Evolutionary conservation across 2,113 vertebrate species (phyloP).

Genomic region (Columba janthina): DNA sequence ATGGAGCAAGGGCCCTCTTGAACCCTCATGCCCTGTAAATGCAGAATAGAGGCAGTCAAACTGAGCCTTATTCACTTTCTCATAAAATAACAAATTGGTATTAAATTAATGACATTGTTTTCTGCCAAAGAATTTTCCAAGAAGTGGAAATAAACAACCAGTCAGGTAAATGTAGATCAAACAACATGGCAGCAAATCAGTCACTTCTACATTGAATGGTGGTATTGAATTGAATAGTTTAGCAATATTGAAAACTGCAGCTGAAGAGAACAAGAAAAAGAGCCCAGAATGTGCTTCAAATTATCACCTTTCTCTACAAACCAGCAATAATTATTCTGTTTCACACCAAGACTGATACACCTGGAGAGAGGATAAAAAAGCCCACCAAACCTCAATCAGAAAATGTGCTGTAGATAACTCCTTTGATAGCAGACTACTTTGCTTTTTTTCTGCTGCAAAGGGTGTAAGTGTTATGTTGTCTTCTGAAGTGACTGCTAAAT

Average conservation of each 20-base stretch:
- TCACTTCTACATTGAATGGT: neutral
- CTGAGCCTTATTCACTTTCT: neutral
- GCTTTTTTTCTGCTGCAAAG: neutral
- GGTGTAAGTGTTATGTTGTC: neutral
- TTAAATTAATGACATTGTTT: slow-evolving; percentile 11
- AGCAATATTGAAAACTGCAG: neutral
- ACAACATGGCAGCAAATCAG: slow-evolving; percentile 13
- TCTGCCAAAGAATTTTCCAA: neutral
- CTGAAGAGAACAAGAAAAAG: neutral
- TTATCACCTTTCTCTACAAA: slow-evolving; percentile 10
- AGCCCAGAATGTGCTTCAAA: slow-evolving; percentile 5
- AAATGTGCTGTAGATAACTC: neutral
- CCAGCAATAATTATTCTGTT: slow-evolving; percentile 3
- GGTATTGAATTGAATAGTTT: neutral
- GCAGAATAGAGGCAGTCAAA: neutral
- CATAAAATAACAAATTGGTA: neutral
- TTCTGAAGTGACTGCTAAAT: neutral
- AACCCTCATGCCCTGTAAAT: neutral
- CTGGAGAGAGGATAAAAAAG: slow-evolving; percentile 3
- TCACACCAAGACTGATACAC: neutral
- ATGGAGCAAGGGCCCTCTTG: neutral
- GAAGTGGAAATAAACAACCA: neutral
- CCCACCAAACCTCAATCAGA: neutral
- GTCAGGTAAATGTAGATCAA: neutral
- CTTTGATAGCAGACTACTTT: neutral